phyloP scores from a whole-genome alignment of 2,797 vertebrate species.

The Bucorvus abyssinicus region DNA sequence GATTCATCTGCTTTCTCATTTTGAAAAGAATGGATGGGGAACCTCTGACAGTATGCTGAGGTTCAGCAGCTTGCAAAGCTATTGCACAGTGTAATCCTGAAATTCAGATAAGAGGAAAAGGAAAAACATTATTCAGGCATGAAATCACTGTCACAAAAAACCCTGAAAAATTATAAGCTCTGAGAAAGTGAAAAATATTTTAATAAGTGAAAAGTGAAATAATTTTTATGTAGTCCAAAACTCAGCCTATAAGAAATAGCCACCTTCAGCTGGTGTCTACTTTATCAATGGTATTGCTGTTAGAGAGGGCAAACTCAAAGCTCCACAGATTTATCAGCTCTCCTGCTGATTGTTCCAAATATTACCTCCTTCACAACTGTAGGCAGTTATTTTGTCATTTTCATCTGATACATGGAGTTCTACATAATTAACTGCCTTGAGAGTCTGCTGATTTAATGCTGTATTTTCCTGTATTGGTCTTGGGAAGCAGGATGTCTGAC shows the following conservation, averaged over 20 bases:
- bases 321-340: not conserved
- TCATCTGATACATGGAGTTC: not conserved
- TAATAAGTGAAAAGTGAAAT: not conserved
- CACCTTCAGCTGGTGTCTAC: not conserved
- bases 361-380: not conserved
- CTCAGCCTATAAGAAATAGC: not conserved
- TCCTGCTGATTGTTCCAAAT: conserved; percentile 10
- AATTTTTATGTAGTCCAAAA: not conserved
- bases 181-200: conserved; percentile 3
- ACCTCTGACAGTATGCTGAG: not conserved
- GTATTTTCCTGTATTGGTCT: not conserved
- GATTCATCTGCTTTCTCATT: not conserved
- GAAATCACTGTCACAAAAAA: not conserved
- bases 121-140: not conserved
- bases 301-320: not conserved
- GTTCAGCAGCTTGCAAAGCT: conserved; percentile 23
- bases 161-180: not conserved
- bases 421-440: conserved; percentile 20
- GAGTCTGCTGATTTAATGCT: not conserved
- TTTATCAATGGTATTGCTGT: not conserved
- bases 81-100: not conserved
- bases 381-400: conserved; percentile 24
- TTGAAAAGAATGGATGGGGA: conserved; percentile 22
- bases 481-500: not conserved
- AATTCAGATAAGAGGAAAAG: not conserved